phyloP scores from a whole-genome alignment of 2,113 vertebrate species.

The Miniopterus natalensis region DNA sequence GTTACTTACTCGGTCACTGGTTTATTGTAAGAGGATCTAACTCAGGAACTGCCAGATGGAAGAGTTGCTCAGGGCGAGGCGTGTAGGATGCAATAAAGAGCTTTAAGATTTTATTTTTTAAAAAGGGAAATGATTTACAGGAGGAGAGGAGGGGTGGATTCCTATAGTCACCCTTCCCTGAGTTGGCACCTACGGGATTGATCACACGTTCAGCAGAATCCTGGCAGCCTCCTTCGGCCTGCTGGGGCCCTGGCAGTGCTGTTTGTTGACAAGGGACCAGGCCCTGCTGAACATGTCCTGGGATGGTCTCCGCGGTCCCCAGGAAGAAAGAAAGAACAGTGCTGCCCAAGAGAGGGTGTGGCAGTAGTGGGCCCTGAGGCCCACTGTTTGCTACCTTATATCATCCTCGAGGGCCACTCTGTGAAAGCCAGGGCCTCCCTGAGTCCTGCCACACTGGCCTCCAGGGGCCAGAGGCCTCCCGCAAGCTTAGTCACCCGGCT shows the following conservation, averaged over 20 bases:
- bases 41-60: background rate
- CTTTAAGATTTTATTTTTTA: background rate
- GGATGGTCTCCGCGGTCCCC: background rate
- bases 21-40: no score
- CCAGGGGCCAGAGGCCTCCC: background rate
- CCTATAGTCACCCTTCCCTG: background rate
- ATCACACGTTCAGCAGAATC: no score
- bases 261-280: background rate
- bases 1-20: background rate
- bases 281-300: background rate
- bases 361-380: background rate
- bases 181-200: background rate
- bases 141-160: background rate
- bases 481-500: background rate
- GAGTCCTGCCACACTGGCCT: background rate
- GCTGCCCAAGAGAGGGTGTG: background rate
- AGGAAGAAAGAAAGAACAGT: background rate
- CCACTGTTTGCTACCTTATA: background rate
- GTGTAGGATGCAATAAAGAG: background rate
- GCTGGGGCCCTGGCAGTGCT: accelerated
- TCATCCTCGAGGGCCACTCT: accelerated
- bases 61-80: background rate
- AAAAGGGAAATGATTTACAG: background rate
- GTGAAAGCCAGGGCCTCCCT: background rate
- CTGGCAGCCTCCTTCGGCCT: background rate